Percentiles rank a stretch among this genome's conserved stretches.
Conservation (phyloP, 2,113 vertebrate species). For the Ibidorhyncha struthersii region DNA sequence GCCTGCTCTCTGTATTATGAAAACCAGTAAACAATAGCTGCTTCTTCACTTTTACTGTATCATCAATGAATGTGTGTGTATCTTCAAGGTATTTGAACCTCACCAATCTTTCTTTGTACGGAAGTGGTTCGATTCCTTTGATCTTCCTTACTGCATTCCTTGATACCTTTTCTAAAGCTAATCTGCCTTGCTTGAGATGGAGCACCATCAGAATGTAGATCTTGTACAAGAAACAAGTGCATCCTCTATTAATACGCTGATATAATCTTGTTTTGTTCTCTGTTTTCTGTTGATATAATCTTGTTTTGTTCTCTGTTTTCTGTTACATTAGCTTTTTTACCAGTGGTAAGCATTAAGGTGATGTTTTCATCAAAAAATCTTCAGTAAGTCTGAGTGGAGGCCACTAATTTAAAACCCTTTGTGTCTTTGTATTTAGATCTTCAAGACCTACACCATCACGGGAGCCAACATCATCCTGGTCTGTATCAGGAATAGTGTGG, state of each 20-base stretch:
- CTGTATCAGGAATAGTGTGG: no score
- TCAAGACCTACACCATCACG: rapidly evolving
- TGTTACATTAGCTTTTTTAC: background rate
- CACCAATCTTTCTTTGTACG: background rate
- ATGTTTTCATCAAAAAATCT: background rate
- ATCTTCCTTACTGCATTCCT: background rate
- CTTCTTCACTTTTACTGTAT: background rate
- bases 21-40: background rate
- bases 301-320: background rate
- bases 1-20: background rate
- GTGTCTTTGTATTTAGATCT: background rate
- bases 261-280: background rate
- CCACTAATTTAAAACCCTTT: background rate
- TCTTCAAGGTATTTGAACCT: background rate
- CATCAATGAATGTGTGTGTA: background rate
- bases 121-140: background rate
- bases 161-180: background rate
- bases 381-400: background rate
- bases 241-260: background rate
- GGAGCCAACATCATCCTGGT: no score
- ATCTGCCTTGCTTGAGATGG: background rate
- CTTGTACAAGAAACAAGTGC: background rate
- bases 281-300: background rate
- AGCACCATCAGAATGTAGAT: background rate
- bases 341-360: background rate